Base-by-base conservation (phyloP, 2,113 vertebrate species). In the Grallaria varia region DNA sequence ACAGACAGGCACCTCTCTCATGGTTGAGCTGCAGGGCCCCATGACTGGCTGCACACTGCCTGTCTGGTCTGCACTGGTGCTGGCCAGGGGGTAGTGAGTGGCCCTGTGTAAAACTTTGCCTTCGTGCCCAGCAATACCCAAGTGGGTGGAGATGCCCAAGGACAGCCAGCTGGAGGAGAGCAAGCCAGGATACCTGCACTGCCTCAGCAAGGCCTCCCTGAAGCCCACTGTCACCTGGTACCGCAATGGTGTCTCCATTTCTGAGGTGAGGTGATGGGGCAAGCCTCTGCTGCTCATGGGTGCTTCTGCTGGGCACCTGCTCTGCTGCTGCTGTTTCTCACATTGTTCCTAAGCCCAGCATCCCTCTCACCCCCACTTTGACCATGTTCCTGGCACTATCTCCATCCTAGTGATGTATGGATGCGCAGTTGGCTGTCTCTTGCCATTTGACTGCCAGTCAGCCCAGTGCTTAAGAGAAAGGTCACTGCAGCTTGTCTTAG, bases 161-260 rank as follows among this genome's bases (percentile, higher is more conserved):
- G 98, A 99, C 97, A 99, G 98, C 93, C 95, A 98, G 31, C 96
- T 99, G 79, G 99, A 99, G 94, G 99, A 99, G 92, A 99, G 99
- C 56, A 99, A 98, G 92, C 99, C 99, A 0, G 99, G 99, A 55
- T 99, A 98, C 87, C 98, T 99, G 69, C 99, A 99, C 97, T 99
- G 99, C 74, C 97, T 98, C 31, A 98, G 98, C 50, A 98, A 98
- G 92, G 98, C 98, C 62, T 99, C 98, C 28, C 98, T 99, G 14
- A 98, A 98, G 40, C 99, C 99, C 27, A 98, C 97, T 0, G 98
- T 99, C 93, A 98, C 97, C 64, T 99, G 99, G 99, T 97, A 98
- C 88, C 98, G 99, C 88, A 99, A 98, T 14, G 98, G 95, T 28
- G 91, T 98, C 78, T 90, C 98, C 71, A 98, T 99, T 97, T 97